These are phyloP conservation scores for Edolisoma coerulescens DNA, from an alignment of 2,113 vertebrate genomes.

Conservation along the genomic window DNA sequence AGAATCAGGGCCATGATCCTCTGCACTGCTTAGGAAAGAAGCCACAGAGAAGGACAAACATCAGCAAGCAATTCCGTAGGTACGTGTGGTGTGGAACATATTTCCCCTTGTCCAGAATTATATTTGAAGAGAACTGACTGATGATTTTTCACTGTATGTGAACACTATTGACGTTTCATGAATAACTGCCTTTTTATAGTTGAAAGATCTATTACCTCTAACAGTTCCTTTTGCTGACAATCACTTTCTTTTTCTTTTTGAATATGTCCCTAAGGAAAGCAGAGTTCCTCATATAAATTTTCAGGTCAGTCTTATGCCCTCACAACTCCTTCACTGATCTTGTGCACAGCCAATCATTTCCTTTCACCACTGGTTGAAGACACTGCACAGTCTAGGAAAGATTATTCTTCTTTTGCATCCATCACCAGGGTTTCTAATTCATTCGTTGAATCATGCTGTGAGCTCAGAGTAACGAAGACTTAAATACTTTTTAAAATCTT, in stretches of 20 bases:
- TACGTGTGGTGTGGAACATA: rapidly evolving
- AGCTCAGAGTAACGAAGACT: not conserved
- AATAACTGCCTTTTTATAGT: not conserved
- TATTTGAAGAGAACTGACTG: not conserved
- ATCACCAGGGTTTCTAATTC: not conserved
- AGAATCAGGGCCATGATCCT: not conserved
- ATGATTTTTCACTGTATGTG: not conserved
- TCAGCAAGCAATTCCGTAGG: not conserved
- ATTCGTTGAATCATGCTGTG: not conserved
- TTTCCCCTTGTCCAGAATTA: not conserved
- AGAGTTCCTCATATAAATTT: not conserved
- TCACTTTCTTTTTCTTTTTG: not conserved
- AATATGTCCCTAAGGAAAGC: not conserved
- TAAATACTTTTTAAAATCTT: not conserved
- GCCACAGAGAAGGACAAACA: not conserved
- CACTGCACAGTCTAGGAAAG: not conserved
- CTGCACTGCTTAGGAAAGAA: not conserved
- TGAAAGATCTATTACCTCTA: not conserved
- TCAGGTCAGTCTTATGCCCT: not conserved
- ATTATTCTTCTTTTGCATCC: not conserved
- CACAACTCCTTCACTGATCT: not conserved
- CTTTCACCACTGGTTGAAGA: not conserved
- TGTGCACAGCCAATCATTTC: not conserved
- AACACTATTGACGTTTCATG: not conserved
- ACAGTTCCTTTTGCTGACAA: not conserved